phyloP scores from a whole-genome alignment of 2,888 invertebrate species.

The Amphipyra tragopoginis region DNA sequence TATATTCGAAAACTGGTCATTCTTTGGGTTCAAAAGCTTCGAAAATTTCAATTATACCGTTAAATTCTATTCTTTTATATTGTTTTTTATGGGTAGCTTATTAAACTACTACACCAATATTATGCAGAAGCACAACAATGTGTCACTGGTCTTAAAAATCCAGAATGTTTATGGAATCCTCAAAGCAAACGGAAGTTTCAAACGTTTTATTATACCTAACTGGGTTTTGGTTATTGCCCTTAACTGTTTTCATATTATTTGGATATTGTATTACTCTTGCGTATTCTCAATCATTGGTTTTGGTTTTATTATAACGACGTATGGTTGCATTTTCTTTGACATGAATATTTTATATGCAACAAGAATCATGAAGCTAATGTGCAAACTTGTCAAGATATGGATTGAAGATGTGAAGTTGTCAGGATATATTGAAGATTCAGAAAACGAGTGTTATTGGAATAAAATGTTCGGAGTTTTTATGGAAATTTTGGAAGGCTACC shows the following conservation, averaged over 20 bases:
- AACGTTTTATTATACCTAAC: not conserved
- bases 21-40: no score
- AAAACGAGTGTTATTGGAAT: slow-evolving; percentile 5
- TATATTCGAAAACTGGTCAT: no score
- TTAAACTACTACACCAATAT: slow-evolving; percentile 4
- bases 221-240: slow-evolving; percentile 20
- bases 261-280: slow-evolving; percentile 5
- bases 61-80: no score
- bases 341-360: slow-evolving; percentile 24
- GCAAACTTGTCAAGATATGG: slow-evolving; percentile 10
- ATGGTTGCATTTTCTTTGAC: slow-evolving; percentile 21
- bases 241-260: slow-evolving; percentile 17
- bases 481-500: not conserved
- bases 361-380: slow-evolving; percentile 10
- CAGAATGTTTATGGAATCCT: slow-evolving; percentile 19
- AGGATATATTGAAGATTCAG: not conserved
- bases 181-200: slow-evolving; percentile 5
- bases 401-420: slow-evolving; percentile 1
- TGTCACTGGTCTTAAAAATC: slow-evolving; percentile 17
- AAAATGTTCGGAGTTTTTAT: not conserved
- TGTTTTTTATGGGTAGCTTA: no score
- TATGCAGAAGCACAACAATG: not conserved
- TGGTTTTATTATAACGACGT: not conserved
- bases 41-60: no score
- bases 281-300: not conserved